Evolutionary conservation across 2,888 invertebrate genomes (phyloP).

Genomic region (Clusia tigrina): DNA sequence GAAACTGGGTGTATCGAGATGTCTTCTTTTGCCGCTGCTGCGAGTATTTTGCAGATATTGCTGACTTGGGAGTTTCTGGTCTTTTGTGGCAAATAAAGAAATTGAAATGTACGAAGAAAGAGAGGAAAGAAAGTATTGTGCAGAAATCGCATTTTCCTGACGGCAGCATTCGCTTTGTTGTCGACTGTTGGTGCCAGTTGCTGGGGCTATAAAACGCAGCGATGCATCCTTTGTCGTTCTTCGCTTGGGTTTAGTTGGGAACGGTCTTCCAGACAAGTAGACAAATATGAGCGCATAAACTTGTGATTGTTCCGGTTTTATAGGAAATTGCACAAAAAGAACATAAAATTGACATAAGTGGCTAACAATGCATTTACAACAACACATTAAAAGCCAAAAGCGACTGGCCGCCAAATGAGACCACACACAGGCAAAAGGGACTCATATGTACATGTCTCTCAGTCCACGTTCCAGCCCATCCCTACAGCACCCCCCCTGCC

Average conservation of each 20-base stretch:
- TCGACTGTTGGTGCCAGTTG: background rate
- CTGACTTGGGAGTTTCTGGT: slow-evolving; percentile 6
- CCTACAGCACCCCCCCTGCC: background rate
- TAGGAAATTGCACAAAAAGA: background rate
- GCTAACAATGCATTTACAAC: slow-evolving; percentile 9
- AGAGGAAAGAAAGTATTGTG: background rate
- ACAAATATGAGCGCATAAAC: background rate
- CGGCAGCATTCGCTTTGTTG: background rate
- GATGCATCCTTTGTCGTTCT: slow-evolving; percentile 8
- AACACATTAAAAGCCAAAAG: background rate
- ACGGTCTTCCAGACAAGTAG: too few species aligned
- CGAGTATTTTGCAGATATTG: background rate
- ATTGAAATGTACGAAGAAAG: background rate
- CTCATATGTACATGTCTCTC: too few species aligned
- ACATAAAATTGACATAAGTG: slow-evolving; percentile 9
- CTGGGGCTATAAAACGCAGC: slow-evolving; percentile 9
- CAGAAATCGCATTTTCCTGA: background rate
- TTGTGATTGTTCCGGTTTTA: background rate
- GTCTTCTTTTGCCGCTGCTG: background rate
- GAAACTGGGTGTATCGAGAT: background rate
- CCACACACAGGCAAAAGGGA: too few species aligned
- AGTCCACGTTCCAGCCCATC: too few species aligned
- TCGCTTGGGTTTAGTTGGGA: too few species aligned
- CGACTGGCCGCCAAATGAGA: background rate
- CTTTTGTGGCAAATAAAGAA: slow-evolving; percentile 3